Base-by-base conservation (phyloP, 1,140 invertebrate species). In the Wasmannia auropunctata region DNA sequence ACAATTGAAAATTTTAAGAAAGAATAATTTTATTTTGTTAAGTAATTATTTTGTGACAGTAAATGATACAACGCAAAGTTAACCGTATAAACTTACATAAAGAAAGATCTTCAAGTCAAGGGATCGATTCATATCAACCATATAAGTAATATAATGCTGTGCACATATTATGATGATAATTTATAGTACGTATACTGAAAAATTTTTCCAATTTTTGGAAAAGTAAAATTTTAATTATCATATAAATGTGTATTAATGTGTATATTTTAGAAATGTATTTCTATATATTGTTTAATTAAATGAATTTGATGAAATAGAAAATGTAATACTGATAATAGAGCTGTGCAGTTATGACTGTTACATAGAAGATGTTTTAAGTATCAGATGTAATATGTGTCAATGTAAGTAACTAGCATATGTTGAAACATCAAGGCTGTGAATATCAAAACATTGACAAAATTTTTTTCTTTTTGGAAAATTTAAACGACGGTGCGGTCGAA, bases 381-480 rank as follows among this genome's bases (percentile, higher is more conserved):
- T n/a, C 25, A 80, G 22, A 31, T 34, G 28, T 54, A 76, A 67
- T 34, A 83, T 49, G 60, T 83, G 60, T 83, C 76, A 51, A 76
- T 88, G 46, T 88, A n/a, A n/a, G n/a, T n/a, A n/a, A 86, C 81
- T 88, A 51, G 69, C 62, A 58, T 81, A 89, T 34, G 43, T 83
- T 75, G 54, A 58, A 69, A 76, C 76, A 75, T 85, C 56, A 75
- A 72, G 88, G 88, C 88, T 90, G 88, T 90, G 88, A 90, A 69
- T 84, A 67, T 69, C 54, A 22, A 72, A 62, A 40, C 11, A 62
- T 72, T 81, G 70, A 58, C 22, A n/a, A 31, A 31, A 43, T 4
- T 1, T 34, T 72, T 56, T 79, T 76, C 51, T 62, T 77, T 62
- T 56, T 0, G 58, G 1, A 70, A 56, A 63, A 69, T 62, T 63